Base-by-base conservation (phyloP, 2,113 vertebrate genomes). In the Periophthalmodon schlosseri region DNA sequence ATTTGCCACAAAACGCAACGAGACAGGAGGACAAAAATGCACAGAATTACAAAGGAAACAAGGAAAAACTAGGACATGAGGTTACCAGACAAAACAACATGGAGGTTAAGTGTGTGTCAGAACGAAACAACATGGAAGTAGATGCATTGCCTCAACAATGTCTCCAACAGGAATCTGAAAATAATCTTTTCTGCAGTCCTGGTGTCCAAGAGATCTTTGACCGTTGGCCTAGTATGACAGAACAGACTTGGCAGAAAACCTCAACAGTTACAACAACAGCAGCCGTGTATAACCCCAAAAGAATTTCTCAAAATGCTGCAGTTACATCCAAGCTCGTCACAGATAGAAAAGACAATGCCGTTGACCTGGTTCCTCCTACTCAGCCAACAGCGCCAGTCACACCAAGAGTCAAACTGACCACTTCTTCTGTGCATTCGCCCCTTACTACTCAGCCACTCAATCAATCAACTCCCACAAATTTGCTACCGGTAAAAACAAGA, bases 161-260 rank as follows among this genome's bases (percentile, higher is more conserved):
- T 52, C 28, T 75, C 47, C 72, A 78, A 60, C 74, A 64, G 16
- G 36, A 63, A 21, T 36, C 73, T 23, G 61, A 78, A 36, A 75
- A 28, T 64, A 91, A 87, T 0, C 89, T 95, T 91, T 85, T 92
- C 11, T 91, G 97, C 87, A 99, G 96, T 84, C 95, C 95, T 67
- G 96, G 93, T 81, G 82, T 98, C 77, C 94, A 96, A 75, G 95
- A 94, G 21, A 86, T 96, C 56, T 94, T 99, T 84, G 96, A 99
- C 76, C 92, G 93, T 64, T 96, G 95, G 90, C 90, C 94, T 6
- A 95, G 91, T 77, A 92, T 94, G 86, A 92, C 93, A 64, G 93
- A 88, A 57, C 89, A 70, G 54, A 75, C 84, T 70, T 79, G 76
- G 67, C 74, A 77, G 39, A 83, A 74, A 73, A 23, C 68, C 20